A percentile compares a stretch with the other conserved stretches of the same genome.
phyloP scores from a whole-genome alignment of 2,888 invertebrate species.

The Caenorhabditis macrosperma region DNA sequence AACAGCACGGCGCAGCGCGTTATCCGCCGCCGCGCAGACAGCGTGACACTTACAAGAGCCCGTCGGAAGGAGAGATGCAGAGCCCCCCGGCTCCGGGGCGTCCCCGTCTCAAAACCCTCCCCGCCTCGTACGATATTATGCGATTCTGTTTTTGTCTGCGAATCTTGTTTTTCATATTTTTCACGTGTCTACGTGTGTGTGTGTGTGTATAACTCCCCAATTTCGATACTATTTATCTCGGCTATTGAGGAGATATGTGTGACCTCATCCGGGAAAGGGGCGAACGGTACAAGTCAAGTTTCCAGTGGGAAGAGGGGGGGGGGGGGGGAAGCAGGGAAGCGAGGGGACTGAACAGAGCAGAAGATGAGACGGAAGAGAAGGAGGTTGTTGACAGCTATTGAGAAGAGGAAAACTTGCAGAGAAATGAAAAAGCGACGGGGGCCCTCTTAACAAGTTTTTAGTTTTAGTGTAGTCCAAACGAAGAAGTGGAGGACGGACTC shows the following conservation, averaged over 20 bases:
- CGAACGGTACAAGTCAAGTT: constrained; percentile 2
- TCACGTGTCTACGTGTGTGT: constrained; percentile 21
- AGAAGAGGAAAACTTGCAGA: not conserved
- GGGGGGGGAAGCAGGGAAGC: not conserved
- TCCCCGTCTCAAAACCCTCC: not conserved
- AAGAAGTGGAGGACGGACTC: not conserved
- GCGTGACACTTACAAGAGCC: constrained; percentile 31
- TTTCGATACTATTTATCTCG: constrained; percentile 7
- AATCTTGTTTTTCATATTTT: constrained; percentile 44
- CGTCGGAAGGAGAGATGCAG: constrained; percentile 5
- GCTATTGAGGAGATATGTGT: not conserved
- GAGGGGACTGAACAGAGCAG: not conserved
- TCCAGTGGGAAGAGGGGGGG: not conserved
- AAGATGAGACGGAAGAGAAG: constrained; percentile 29
- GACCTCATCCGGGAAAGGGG: not conserved
- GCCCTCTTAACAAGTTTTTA: not conserved
- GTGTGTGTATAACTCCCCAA: constrained; percentile 5
- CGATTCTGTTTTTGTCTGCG: constrained; percentile 50
- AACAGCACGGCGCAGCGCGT: constrained; percentile 23
- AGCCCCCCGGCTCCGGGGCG: not conserved
- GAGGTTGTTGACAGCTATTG: not conserved
- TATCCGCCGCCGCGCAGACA: constrained; percentile 33
- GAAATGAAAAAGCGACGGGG: not conserved
- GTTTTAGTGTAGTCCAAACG: no score
- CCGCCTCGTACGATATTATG: constrained; percentile 50